phyloP scores from a whole-genome alignment of 2,113 vertebrate genomes.

The Sander vitreus region DNA sequence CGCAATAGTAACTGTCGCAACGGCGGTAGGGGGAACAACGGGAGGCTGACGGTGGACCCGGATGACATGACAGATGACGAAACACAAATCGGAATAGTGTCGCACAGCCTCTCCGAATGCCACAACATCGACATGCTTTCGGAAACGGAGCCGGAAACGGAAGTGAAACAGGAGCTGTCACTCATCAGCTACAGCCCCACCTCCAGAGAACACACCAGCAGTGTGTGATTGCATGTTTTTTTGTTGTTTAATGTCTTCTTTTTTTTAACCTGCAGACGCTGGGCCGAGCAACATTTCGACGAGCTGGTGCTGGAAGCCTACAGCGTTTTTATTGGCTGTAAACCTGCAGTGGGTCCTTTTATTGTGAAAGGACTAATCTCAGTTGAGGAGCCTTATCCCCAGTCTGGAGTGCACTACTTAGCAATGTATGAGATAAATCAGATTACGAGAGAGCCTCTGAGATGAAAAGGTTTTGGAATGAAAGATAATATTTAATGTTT shows the following conservation, averaged over 20 bases:
- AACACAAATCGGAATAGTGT: slow-evolving; percentile 57
- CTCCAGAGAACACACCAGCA: slow-evolving; percentile 91
- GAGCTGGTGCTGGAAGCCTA: not conserved
- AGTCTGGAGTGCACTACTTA: slow-evolving; percentile 5
- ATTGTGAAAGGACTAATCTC: slow-evolving; percentile 15
- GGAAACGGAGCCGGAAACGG: slow-evolving; percentile 88
- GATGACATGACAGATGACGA: slow-evolving; percentile 75
- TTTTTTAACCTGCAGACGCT: slow-evolving; percentile 10
- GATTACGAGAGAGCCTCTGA: not conserved
- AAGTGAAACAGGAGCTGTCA: slow-evolving; percentile 88
- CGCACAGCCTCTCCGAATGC: slow-evolving; percentile 60
- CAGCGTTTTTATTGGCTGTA: not conserved
- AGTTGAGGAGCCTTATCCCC: slow-evolving; percentile 19
- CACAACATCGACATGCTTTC: slow-evolving; percentile 51
- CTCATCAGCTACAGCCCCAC: slow-evolving; percentile 87
- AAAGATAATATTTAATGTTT: slow-evolving; percentile 34
- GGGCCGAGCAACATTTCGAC: not conserved
- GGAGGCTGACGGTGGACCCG: slow-evolving; percentile 62
- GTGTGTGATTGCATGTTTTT: slow-evolving; percentile 84
- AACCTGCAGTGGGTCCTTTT: slow-evolving; percentile 4
- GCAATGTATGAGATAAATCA: not conserved
- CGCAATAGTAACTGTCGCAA: slow-evolving; percentile 88
- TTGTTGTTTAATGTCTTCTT: not conserved
- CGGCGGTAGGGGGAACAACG: slow-evolving; percentile 65
- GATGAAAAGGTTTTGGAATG: slow-evolving; percentile 12